These are phyloP conservation scores for Oreortyx pictus DNA, from an alignment of 2,797 vertebrate genomes.

Conservation along the genomic window DNA sequence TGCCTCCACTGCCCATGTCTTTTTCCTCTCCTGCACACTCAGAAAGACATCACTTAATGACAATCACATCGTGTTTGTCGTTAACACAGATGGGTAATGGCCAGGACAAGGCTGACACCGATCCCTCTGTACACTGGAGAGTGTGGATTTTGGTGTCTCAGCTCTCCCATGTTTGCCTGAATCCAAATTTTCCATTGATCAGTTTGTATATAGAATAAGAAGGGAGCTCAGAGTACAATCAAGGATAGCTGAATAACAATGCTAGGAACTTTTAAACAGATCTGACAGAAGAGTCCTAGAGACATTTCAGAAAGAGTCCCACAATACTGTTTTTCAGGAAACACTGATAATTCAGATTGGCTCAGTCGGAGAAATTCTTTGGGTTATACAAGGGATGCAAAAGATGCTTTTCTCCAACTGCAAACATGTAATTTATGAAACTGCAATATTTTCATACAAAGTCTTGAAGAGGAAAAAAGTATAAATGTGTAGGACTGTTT, in stretches of 20 bases:
- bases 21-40: background rate
- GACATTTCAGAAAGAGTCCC: background rate
- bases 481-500: background rate
- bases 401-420: background rate
- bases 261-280: background rate
- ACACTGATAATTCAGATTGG: background rate
- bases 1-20: background rate
- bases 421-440: constrained; percentile 15
- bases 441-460: constrained; percentile 1
- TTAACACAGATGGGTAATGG: background rate
- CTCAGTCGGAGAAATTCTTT: background rate
- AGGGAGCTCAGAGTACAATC: background rate
- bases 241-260: background rate
- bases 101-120: background rate
- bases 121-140: background rate
- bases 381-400: background rate
- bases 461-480: background rate
- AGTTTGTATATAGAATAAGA: background rate
- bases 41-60: rapidly evolving
- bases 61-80: background rate
- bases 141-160: background rate
- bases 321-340: background rate
- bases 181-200: background rate
- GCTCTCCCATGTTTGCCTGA: background rate
- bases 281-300: background rate